Percentiles rank a stretch among this genome's conserved stretches.
Conservation (phyloP, 1,140 invertebrate genomes). For the Polypedilum pembai region DNA sequence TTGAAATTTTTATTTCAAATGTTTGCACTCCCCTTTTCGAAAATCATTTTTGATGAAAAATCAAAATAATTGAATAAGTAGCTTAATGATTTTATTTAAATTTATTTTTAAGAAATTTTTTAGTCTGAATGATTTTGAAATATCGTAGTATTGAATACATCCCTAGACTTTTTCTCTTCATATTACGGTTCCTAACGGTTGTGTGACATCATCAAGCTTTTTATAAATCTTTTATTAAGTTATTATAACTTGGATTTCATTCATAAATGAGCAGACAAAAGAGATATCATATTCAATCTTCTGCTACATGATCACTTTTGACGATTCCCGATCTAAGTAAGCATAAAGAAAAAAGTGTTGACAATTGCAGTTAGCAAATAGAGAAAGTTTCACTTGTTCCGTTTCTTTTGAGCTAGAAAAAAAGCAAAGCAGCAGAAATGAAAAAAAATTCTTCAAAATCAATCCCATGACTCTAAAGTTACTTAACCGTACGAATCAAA, state of each 20-base stretch:
- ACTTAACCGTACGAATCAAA: slow-evolving; percentile 3
- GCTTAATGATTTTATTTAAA: too few species aligned
- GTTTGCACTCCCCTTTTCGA: too few species aligned
- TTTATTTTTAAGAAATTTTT: too few species aligned
- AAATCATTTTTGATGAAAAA: too few species aligned
- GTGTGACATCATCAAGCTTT: neutral
- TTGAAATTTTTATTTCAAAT: too few species aligned
- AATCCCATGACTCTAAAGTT: slow-evolving; percentile 12
- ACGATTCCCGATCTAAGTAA: neutral
- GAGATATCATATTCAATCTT: neutral
- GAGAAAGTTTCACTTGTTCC: slow-evolving; percentile 8
- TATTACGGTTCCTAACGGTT: too few species aligned
- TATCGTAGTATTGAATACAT: too few species aligned
- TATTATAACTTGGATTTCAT: neutral
- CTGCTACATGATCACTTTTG: neutral
- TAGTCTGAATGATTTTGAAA: too few species aligned
- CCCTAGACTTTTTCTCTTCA: too few species aligned
- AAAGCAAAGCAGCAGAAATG: neutral
- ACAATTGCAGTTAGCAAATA: neutral
- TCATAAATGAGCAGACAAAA: neutral
- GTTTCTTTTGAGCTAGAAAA: neutral
- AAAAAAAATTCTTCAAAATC: slow-evolving; percentile 5
- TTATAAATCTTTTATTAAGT: neutral
- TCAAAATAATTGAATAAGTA: too few species aligned
- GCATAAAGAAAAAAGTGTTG: neutral